Evolutionary conservation across 2,113 vertebrate species (phyloP).

Genomic region (Hyaena hyaena): DNA sequence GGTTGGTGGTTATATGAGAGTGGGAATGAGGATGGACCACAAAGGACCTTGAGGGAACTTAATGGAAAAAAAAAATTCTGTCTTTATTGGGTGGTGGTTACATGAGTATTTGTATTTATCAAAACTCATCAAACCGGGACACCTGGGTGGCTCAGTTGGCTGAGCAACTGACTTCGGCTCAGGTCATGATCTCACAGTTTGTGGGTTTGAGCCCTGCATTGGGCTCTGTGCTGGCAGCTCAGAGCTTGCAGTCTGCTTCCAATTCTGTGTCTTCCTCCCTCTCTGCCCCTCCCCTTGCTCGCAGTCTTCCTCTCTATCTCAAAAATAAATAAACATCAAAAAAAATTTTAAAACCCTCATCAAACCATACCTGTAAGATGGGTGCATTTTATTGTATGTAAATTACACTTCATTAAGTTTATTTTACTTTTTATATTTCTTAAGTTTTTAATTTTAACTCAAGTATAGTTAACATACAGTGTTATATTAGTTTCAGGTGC

Average conservation of each 20-base stretch:
- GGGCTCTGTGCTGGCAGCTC: no score
- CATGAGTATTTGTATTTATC: neutral
- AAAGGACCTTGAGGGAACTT: neutral
- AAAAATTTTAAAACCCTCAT: neutral
- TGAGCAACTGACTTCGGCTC: no score
- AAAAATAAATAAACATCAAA: no score
- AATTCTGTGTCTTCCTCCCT: no score
- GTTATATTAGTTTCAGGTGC: neutral
- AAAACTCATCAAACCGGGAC: neutral
- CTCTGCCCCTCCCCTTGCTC: no score
- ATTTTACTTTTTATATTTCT: neutral
- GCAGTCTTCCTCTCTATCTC: no score
- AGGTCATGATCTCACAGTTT: no score
- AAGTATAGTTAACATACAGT: neutral
- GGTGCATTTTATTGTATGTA: neutral
- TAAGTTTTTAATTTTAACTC: neutral
- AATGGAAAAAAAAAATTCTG: neutral
- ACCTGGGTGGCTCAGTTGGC: no score
- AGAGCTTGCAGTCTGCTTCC: no score
- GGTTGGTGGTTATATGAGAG: neutral
- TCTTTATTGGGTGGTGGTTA: neutral
- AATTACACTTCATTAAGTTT: neutral
- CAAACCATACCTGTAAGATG: neutral
- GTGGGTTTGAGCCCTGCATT: no score
- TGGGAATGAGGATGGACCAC: neutral